phyloP scores from a whole-genome alignment of 2,888 invertebrate species.

The Diachrysia chrysitis region DNA sequence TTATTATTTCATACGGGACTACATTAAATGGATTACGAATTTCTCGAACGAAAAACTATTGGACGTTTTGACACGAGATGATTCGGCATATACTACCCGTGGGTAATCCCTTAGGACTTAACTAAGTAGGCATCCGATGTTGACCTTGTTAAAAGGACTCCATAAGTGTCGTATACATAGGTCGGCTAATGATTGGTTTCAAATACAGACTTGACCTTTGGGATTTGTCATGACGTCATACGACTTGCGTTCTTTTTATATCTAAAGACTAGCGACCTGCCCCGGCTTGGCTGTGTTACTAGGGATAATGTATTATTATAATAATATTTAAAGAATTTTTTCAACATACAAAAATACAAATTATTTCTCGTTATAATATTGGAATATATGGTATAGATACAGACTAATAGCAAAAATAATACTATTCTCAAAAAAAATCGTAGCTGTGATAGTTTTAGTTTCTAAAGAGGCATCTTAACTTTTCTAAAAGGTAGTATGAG shows the following conservation, averaged over 20 bases:
- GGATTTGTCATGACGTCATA: neutral
- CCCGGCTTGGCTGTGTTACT: too few relatives aligned
- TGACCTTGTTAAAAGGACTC: constrained; percentile 6
- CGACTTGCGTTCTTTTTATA: neutral
- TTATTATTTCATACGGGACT: neutral
- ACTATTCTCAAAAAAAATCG: too few relatives aligned
- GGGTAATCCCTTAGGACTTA: neutral
- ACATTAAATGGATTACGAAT: neutral
- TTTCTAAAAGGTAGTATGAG: too few relatives aligned
- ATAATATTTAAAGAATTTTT: too few relatives aligned
- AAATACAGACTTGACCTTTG: neutral
- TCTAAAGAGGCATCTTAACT: too few relatives aligned
- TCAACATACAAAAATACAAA: too few relatives aligned
- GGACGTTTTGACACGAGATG: constrained; percentile 5
- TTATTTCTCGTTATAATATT: too few relatives aligned
- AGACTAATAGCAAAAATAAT: too few relatives aligned
- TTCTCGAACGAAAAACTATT: neutral
- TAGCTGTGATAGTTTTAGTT: too few relatives aligned
- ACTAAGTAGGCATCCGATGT: constrained; percentile 7
- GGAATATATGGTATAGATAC: too few relatives aligned
- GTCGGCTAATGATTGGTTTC: neutral
- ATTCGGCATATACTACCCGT: constrained; percentile 8
- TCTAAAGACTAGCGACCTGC: too few relatives aligned
- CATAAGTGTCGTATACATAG: neutral
- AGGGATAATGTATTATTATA: too few relatives aligned